Evolutionary conservation across 2,888 invertebrate species (phyloP).

Genomic region (Siphonodentalium dalli): DNA sequence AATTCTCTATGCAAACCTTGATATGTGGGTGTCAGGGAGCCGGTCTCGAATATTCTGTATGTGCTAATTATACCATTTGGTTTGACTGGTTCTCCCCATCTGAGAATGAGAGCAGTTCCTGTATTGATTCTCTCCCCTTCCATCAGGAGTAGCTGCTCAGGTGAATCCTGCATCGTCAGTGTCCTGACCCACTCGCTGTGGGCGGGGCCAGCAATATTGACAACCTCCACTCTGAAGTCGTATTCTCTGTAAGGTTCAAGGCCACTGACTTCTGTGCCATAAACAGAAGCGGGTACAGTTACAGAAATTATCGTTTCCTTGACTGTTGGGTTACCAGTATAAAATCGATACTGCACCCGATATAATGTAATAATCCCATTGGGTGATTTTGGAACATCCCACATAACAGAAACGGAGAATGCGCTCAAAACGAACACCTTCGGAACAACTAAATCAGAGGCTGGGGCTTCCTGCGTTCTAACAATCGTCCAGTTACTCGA

Average conservation of each 20-base stretch:
- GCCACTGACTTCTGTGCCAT: slow-evolving; percentile 55
- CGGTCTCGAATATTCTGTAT: slow-evolving; percentile 55
- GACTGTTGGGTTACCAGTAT: slow-evolving; percentile 38
- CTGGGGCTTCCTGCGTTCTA: slow-evolving; percentile 52
- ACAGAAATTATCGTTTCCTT: slow-evolving; percentile 30
- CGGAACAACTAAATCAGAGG: slow-evolving; percentile 45
- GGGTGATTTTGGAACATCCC: slow-evolving; percentile 51
- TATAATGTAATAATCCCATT: slow-evolving; percentile 58
- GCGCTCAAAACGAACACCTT: slow-evolving; percentile 43
- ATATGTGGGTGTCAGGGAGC: slow-evolving; percentile 43
- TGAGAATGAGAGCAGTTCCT: slow-evolving; percentile 53
- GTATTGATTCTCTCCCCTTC: slow-evolving; percentile 48
- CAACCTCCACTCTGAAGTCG: slow-evolving; percentile 47
- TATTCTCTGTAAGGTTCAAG: slow-evolving; percentile 56
- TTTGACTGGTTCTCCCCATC: slow-evolving; percentile 52
- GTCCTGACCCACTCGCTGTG: slow-evolving; percentile 40
- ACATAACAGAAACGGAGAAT: slow-evolving; percentile 45
- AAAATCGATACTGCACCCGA: slow-evolving; percentile 42
- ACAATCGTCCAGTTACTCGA: slow-evolving; percentile 50
- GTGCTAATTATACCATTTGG: slow-evolving; percentile 58
- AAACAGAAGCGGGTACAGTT: slow-evolving; percentile 36
- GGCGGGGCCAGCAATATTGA: slow-evolving; percentile 53
- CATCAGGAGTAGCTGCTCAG: slow-evolving; percentile 49
- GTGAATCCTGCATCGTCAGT: slow-evolving; percentile 54
- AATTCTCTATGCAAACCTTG: slow-evolving; percentile 56